phyloP scores from a whole-genome alignment of 2,888 invertebrate genomes.

The Diarsia dahlii region DNA sequence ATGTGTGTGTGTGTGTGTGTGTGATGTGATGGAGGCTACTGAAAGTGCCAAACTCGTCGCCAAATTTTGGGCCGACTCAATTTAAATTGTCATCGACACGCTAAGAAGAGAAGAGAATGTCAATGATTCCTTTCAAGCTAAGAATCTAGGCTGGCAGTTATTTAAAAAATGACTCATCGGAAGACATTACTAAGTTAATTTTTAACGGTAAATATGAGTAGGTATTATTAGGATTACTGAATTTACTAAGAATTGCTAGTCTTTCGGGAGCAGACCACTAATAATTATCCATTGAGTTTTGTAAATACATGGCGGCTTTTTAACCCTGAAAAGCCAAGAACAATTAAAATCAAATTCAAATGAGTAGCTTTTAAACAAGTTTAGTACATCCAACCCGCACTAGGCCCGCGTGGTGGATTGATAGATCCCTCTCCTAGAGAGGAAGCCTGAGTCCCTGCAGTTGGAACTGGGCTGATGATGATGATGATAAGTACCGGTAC shows the following conservation, averaged over 20 bases:
- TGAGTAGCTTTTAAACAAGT: neutral
- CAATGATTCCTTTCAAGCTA: slow-evolving; percentile 7
- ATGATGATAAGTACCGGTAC: too few species aligned
- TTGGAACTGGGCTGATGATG: too few species aligned
- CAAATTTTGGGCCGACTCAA: too few species aligned
- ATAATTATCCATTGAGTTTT: neutral
- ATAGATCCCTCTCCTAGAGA: too few species aligned
- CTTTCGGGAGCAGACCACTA: neutral
- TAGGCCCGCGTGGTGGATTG: too few species aligned
- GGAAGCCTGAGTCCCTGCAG: too few species aligned
- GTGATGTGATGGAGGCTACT: too few species aligned
- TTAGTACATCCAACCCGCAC: too few species aligned
- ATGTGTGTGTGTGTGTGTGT: too few species aligned
- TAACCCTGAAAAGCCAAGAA: neutral
- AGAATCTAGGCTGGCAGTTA: slow-evolving; percentile 16
- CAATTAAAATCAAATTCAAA: neutral
- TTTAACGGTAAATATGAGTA: slow-evolving; percentile 2
- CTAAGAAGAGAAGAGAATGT: too few species aligned
- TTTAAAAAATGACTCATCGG: slow-evolving; percentile 20
- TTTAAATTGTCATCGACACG: too few species aligned
- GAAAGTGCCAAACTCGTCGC: too few species aligned
- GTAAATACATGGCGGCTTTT: slow-evolving; percentile 2
- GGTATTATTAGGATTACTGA: neutral
- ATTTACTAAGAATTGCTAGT: slow-evolving; percentile 12
- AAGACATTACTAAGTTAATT: slow-evolving; percentile 43